Evolutionary conservation across 2,797 vertebrate genomes (phyloP).

Genomic region (Morus bassanus): DNA sequence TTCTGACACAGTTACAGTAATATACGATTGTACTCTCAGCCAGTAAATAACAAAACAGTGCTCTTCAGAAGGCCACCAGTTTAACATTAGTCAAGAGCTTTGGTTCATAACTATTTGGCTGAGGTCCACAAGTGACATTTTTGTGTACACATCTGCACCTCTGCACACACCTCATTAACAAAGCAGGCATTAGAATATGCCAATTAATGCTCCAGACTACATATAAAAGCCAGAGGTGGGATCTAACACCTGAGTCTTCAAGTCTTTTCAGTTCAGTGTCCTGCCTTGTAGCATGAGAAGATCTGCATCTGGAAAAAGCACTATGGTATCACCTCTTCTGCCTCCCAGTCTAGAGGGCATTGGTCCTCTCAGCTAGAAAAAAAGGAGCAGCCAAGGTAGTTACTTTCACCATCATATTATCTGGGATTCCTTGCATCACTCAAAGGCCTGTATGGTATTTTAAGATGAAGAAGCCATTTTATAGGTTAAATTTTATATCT

Average conservation of each 20-base stretch:
- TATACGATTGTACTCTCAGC: neutral
- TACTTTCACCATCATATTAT: neutral
- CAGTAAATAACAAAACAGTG: neutral
- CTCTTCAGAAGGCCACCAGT: neutral
- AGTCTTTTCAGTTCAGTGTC: neutral
- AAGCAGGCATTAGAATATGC: neutral
- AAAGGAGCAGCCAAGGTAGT: neutral
- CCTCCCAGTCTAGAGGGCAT: fast-evolving
- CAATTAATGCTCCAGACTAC: neutral
- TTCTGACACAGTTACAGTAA: neutral
- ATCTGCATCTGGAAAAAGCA: neutral
- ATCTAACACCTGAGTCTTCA: neutral
- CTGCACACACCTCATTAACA: neutral
- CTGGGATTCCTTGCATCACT: fast-evolving
- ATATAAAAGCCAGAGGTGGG: neutral
- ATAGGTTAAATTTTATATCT: neutral
- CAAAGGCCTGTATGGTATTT: fast-evolving
- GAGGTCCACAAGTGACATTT: neutral
- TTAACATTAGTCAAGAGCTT: neutral
- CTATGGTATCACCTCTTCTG: neutral
- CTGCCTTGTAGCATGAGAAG: neutral
- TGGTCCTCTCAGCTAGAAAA: neutral
- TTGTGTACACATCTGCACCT: neutral
- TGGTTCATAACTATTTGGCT: neutral
- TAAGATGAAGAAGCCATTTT: neutral